Evolutionary conservation across 1,140 invertebrate species (phyloP).

Genomic region (Liolophura sinensis): DNA sequence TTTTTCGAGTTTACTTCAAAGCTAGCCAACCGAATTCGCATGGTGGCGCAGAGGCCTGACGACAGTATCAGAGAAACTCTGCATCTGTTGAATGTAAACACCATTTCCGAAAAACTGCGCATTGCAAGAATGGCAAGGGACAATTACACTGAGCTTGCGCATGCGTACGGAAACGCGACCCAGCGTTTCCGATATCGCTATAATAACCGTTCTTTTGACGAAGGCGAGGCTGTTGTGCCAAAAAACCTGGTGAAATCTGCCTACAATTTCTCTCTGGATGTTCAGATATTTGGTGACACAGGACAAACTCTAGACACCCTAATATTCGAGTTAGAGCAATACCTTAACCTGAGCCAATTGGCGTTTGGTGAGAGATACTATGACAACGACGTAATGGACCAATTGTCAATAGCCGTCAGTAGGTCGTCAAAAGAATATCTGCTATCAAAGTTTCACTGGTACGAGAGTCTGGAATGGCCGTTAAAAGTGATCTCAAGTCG

Average conservation of each 20-base stretch:
- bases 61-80: conserved; percentile 8
- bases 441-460: too few species aligned
- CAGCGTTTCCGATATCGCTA: conserved; percentile 32
- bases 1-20: conserved; percentile 30
- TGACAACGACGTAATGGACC: neutral
- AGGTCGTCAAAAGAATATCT: too few species aligned
- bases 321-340: conserved; percentile 11
- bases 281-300: neutral
- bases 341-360: conserved; percentile 8
- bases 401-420: too few species aligned
- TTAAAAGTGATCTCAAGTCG: conserved; percentile 21
- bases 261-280: neutral
- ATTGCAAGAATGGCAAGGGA: conserved; percentile 16
- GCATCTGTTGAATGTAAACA: conserved; percentile 16
- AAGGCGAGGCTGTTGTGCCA: conserved; percentile 33
- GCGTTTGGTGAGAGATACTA: conserved; percentile 15
- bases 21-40: conserved; percentile 17
- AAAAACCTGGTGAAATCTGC: conserved; percentile 20
- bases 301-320: conserved; percentile 4
- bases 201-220: conserved; percentile 11
- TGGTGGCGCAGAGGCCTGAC: conserved; percentile 11
- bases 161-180: conserved; percentile 30
- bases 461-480: conserved; percentile 10
- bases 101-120: conserved; percentile 9
- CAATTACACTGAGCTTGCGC: conserved; percentile 29